Evolutionary conservation across 2,888 invertebrate genomes (phyloP), one percentile per base, ranked within the genome.

Genomic region (Cylindroiulus punctatus): DNA sequence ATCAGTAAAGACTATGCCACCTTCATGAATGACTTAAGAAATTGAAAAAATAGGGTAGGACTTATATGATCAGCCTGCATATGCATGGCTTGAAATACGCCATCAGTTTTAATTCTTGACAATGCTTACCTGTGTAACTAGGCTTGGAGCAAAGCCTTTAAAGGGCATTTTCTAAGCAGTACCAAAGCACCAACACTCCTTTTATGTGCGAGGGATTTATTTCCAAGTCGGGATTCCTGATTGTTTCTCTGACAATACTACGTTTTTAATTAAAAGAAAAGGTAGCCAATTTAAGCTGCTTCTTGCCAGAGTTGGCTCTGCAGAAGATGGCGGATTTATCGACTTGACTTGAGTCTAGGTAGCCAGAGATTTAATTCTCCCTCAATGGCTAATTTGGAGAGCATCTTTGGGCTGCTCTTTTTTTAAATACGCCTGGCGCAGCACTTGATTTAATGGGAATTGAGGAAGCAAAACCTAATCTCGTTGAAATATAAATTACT

Each of bases 391-490:
- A 65, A 65, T 65, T 65, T 65, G 65, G 5, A 5, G 65, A 26
- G 65, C 26, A 65, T 65, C 65, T 65, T 65, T 26, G n/a, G n/a
- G 65, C 65, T 65, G 65, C 65, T 65, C 65, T 57, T 57, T 22
- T 57, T 65, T 65, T 65, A 65, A 65, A 65, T 65, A 65, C 65
- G 65, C n/a, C 2, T 65, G 8, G 65, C 65, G 26, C 12, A 17
- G 17, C 26, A 26, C 65, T 65, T 65, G 65, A 65, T 65, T 65
- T 65, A 65, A 65, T 65, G 65, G 65, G 65, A 65, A 65, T 65
- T 26, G 65, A 65, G 65, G 65, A 65, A 65, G 65, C n/a, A 65
- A 47, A 65, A 65, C 65, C 65, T 65, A 65, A 65, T 65, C 65
- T 65, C 65, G 65, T 65, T 65, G 65, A 65, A 65, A 65, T 65